Evolutionary conservation across 2,113 vertebrate genomes (phyloP), one percentile per base, ranked within the genome.

Genomic region (Nibea coibor): DNA sequence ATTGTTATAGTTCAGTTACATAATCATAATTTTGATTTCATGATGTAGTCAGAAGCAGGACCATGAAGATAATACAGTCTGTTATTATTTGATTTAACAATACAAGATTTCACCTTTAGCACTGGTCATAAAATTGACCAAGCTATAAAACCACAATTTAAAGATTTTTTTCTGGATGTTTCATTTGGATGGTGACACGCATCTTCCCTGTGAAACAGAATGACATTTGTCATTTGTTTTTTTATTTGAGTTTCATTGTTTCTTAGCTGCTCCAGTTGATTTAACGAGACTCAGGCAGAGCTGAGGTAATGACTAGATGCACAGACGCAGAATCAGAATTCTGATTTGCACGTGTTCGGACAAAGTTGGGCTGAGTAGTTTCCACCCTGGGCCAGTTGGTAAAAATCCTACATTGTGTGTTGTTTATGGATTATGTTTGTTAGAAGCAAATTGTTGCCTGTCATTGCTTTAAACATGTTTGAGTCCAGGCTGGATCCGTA

Each of bases 1-100:
- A 79, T 58, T 66, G 51, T 84, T 86, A 56, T 54, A 77, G 54
- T 50, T 74, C 39, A 54, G 61, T 68, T 45, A 47, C 57, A 63
- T 26, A 20, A 35, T 43, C n/a, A 82, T 86, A 47, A 82, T 56
- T 69, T 11, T 26, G 28, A 17, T 47, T 19, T 17, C 56, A 50
- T 66, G 53, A 81, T 58, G 63, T 8, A 10, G 57, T 35, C 31
- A 58, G 48, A 66, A 22, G 1, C 43, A 4, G 57, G 50, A 63
- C 20, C 61, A n/a, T 62, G 22, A 75, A 65, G 11, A 43, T n/a
- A 28, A 24, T 47, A 66, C 47, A 22, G 9, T 61, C 22, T 72
- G 24, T 59, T 26, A 47, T 58, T 47, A 47, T 58, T 58, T 57
- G 16, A 48, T 78, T 68, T 8, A 61, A 43, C 3, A 20, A 68